Percentiles rank a stretch among this genome's conserved stretches.
Conservation (phyloP, 2,797 vertebrate species). For the Enteromius argenteus region DNA sequence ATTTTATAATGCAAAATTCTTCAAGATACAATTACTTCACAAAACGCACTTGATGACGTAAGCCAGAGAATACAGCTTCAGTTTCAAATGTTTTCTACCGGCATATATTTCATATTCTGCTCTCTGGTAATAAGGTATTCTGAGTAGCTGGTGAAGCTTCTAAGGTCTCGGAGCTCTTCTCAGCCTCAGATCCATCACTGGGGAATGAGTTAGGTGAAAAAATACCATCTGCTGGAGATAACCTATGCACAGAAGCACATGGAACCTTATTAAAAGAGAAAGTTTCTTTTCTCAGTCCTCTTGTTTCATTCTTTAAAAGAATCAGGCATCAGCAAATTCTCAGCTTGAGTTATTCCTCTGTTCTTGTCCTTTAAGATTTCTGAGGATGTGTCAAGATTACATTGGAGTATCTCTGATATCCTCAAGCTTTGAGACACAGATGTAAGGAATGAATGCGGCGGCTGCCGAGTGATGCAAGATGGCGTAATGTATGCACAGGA, state of each 20-base stretch:
- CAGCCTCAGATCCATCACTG: slow-evolving; percentile 25
- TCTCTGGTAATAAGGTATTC: not conserved
- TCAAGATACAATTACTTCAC: slow-evolving; percentile 1
- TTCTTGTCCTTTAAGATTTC: slow-evolving; percentile 16
- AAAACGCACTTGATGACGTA: not conserved
- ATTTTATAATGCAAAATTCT: not conserved
- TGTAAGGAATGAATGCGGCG: slow-evolving; percentile 3
- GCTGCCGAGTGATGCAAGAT: not conserved
- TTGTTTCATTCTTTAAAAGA: slow-evolving; percentile 29
- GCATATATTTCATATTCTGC: not conserved
- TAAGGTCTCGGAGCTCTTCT: slow-evolving; percentile 21
- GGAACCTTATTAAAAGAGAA: not conserved
- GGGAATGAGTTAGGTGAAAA: slow-evolving; percentile 14
- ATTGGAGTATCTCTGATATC: slow-evolving; percentile 12
- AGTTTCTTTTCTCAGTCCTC: not conserved
- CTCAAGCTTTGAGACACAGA: slow-evolving; percentile 30
- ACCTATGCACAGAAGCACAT: slow-evolving; percentile 14
- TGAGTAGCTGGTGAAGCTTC: not conserved
- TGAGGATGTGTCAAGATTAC: slow-evolving; percentile 10
- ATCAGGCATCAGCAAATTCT: slow-evolving; percentile 11
- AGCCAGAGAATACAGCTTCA: not conserved
- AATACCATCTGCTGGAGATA: slow-evolving; percentile 20
- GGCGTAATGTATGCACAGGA: slow-evolving; percentile 18
- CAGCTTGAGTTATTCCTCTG: slow-evolving; percentile 9
- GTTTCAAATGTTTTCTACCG: slow-evolving; percentile 6